phyloP scores from a whole-genome alignment of 2,113 vertebrate genomes.

The Calidris pygmaea region DNA sequence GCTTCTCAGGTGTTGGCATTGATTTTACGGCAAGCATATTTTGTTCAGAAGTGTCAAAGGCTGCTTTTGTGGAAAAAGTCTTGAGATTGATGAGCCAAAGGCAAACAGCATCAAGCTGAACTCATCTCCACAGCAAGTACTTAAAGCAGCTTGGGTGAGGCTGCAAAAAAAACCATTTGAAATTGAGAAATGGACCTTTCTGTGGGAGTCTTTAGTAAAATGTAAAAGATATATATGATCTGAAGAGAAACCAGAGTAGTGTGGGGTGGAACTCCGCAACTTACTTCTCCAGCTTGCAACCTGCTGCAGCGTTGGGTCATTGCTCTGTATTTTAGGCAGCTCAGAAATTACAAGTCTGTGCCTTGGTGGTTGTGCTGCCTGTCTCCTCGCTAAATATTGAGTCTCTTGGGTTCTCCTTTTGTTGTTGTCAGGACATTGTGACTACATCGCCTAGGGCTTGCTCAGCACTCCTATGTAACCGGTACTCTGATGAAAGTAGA shows the following conservation, averaged over 20 bases:
- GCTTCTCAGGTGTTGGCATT: not conserved
- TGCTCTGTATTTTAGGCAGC: not conserved
- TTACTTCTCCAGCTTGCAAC: not conserved
- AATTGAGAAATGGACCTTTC: not conserved
- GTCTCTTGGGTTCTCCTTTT: not conserved
- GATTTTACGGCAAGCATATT: not conserved
- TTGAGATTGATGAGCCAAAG: not conserved
- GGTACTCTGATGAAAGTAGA: not conserved
- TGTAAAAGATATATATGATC: not conserved
- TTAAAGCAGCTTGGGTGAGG: not conserved
- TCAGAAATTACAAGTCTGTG: not conserved
- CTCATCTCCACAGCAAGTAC: not conserved
- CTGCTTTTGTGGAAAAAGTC: not conserved
- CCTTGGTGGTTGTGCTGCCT: not conserved
- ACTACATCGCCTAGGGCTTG: not conserved
- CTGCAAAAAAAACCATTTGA: not conserved
- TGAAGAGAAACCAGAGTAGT: not conserved
- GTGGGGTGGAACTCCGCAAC: not conserved
- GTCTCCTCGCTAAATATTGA: not conserved
- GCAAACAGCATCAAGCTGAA: not conserved
- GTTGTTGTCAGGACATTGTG: not conserved
- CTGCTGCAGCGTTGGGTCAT: not conserved
- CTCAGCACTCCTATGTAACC: not conserved
- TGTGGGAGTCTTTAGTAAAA: not conserved
- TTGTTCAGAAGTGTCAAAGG: not conserved